Conservation (phyloP, 2,113 vertebrate species). For the Brachyhypopomus gauderio region DNA sequence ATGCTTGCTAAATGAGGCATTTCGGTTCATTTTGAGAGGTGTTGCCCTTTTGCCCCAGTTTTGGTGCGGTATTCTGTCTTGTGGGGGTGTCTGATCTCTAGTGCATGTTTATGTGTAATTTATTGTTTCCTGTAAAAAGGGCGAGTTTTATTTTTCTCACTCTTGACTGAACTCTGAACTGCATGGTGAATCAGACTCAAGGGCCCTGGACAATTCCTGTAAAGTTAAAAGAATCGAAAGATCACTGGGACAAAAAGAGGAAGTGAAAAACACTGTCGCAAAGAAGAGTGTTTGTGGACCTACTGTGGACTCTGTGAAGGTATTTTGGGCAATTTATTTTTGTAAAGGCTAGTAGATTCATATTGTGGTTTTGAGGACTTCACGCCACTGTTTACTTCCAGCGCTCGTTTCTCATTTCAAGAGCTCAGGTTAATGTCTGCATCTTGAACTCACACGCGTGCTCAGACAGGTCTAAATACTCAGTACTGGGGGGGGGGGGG, state of each 20-base stretch:
- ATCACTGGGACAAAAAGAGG: conserved; percentile 9
- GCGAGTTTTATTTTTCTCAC: conserved; percentile 66
- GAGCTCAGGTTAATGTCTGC: conserved; percentile 38
- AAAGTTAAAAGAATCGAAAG: conserved; percentile 49
- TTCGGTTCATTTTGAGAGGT: conserved; percentile 42
- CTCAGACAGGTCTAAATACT: conserved; percentile 33
- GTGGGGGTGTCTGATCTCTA: conserved; percentile 19
- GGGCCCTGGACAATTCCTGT: conserved; percentile 56
- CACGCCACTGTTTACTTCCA: conserved; percentile 21
- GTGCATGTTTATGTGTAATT: conserved; percentile 71
- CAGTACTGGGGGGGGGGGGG: conserved; percentile 13
- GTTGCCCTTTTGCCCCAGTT: conserved; percentile 52
- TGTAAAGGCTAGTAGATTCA: background rate
- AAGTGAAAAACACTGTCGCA: background rate
- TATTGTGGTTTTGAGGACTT: background rate
- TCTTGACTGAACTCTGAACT: conserved; percentile 73
- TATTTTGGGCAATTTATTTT: background rate
- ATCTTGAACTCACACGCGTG: conserved; percentile 30
- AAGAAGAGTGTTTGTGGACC: background rate
- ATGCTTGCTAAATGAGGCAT: conserved; percentile 28
- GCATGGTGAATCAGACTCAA: conserved; percentile 60
- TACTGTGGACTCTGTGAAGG: background rate
- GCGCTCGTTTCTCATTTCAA: background rate
- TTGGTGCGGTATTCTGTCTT: conserved; percentile 54
- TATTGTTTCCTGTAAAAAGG: conserved; percentile 79